Evolutionary conservation across 2,888 invertebrate species (phyloP).

Genomic region (Embidobia sp.): DNA sequence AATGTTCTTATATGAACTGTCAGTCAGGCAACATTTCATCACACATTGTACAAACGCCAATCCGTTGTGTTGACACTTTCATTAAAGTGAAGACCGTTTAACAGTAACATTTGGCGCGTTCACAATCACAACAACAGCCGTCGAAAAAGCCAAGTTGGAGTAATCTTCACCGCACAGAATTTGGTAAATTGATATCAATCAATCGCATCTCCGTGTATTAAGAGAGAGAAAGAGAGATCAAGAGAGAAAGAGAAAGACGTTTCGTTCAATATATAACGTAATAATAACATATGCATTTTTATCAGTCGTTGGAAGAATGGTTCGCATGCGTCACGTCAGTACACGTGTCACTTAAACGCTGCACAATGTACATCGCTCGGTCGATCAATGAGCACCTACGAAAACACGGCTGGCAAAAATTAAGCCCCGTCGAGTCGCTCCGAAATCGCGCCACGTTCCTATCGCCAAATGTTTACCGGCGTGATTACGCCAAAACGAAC

Average conservation of each 20-base stretch:
- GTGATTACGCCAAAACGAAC: too few relatives aligned
- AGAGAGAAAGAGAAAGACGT: too few relatives aligned
- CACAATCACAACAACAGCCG: too few relatives aligned
- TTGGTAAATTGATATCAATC: neutral
- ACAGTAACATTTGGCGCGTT: too few relatives aligned
- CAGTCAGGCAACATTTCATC: too few relatives aligned
- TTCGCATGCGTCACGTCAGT: constrained; percentile 24
- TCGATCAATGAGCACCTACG: constrained; percentile 21
- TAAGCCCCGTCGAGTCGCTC: neutral
- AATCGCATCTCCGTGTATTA: neutral
- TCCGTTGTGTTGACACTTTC: too few relatives aligned
- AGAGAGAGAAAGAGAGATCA: neutral
- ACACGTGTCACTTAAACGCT: constrained; percentile 16
- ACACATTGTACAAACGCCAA: too few relatives aligned
- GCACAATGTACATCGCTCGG: constrained; percentile 7
- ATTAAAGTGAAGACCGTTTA: too few relatives aligned
- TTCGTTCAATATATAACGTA: constrained; percentile 8
- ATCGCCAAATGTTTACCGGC: too few relatives aligned
- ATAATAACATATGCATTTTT: constrained; percentile 14
- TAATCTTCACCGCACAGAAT: too few relatives aligned
- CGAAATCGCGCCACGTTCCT: neutral
- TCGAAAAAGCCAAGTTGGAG: too few relatives aligned
- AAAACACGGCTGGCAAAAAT: constrained; percentile 7
- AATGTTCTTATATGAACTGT: too few relatives aligned
- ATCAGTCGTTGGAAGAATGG: constrained; percentile 1